Evolutionary conservation across 2,113 vertebrate species (phyloP).

Genomic region (Sterrhoptilus dennistouni): DNA sequence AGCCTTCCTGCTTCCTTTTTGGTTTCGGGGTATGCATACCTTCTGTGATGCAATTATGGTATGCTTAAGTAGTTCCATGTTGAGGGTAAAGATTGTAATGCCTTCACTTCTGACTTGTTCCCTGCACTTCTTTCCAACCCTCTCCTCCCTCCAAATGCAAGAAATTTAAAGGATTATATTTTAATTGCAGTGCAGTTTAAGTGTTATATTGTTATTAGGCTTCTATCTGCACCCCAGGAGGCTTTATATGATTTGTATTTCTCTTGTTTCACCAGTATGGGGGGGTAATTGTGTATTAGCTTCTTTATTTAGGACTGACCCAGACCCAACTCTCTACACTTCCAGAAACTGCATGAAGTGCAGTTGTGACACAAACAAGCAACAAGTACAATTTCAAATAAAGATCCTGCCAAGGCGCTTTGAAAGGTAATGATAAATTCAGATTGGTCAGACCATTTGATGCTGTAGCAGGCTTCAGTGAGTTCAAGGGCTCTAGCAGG

Average conservation of each 20-base stretch:
- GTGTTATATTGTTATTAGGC: not conserved
- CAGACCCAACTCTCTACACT: not conserved
- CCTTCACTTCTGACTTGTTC: not conserved
- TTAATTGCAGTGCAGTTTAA: not conserved
- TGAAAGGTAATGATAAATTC: not conserved
- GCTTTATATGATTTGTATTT: not conserved
- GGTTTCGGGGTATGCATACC: conserved; percentile 64
- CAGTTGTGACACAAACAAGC: not conserved
- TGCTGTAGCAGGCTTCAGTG: not conserved
- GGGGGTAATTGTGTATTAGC: not conserved
- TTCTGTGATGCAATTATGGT: conserved; percentile 65
- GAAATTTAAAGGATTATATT: not conserved
- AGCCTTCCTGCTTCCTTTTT: conserved; percentile 64
- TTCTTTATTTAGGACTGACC: not conserved
- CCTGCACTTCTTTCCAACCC: not conserved
- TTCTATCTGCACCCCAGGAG: not conserved
- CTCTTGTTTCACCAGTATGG: not conserved
- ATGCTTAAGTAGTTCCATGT: conserved; percentile 66
- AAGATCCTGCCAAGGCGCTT: not conserved
- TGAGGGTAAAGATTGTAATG: conserved; percentile 19
- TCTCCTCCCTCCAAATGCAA: not conserved
- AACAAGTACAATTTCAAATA: not conserved
- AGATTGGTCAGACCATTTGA: not conserved
- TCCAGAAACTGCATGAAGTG: not conserved
- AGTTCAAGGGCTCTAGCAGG: not conserved